Evolutionary conservation across 2,888 invertebrate genomes (phyloP).

Genomic region (Oscheius sp.): DNA sequence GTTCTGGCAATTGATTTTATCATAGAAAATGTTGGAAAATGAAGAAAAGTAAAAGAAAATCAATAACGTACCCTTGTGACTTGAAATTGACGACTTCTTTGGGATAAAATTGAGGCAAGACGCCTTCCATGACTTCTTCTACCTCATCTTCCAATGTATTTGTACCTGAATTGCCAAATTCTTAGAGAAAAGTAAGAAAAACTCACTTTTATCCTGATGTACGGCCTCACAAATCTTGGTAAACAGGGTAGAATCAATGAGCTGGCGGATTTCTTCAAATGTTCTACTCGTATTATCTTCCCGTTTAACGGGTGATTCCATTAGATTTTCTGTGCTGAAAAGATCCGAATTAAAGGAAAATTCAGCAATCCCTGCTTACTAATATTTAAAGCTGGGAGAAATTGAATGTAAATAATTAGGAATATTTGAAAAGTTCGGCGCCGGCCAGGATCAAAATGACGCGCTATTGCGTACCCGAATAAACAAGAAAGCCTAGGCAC

Average conservation of each 20-base stretch:
- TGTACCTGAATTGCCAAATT: conserved; percentile 4
- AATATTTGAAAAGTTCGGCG: conserved; percentile 20
- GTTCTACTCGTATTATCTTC: conserved; percentile 11
- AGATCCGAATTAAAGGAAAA: background rate
- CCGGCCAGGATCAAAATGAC: background rate
- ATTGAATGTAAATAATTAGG: background rate
- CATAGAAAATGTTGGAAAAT: background rate
- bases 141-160: conserved; percentile 30
- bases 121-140: conserved; percentile 31
- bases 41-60: background rate
- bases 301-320: conserved; percentile 26
- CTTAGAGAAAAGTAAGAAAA: background rate
- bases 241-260: conserved; percentile 28
- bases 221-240: conserved; percentile 26
- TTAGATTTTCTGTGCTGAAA: conserved; percentile 9
- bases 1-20: too few species aligned
- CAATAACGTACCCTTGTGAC: conserved; percentile 19
- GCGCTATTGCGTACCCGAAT: conserved; percentile 20
- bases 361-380: background rate
- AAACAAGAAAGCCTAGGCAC: background rate
- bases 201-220: conserved; percentile 32
- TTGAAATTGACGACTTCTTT: conserved; percentile 23
- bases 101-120: conserved; percentile 26
- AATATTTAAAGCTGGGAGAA: background rate
- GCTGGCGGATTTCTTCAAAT: conserved; percentile 22